Base-by-base conservation (phyloP, 2,113 vertebrate genomes). In the Nycticebus coucang region DNA sequence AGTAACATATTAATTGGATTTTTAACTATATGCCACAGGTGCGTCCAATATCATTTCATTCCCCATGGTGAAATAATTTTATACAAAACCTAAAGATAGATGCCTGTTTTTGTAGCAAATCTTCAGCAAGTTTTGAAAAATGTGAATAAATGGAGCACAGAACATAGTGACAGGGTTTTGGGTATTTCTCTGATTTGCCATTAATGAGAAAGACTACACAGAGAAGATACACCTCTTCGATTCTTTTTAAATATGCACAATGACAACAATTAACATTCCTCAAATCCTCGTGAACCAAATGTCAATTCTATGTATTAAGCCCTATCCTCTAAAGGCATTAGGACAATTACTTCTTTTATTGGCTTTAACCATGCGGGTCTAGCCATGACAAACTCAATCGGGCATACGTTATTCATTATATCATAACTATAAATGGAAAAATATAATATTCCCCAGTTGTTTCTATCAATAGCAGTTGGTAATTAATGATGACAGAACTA, bases 351-450 rank as follows among this genome's bases (percentile, higher is more conserved):
- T 64, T 93, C 78, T 97, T 90, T 85, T 93, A 90, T 89, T 96
- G 95, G n/a, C 74, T 90, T 95, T 97, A 96, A 93, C 96, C 69
- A 77, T 50, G n/a, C 26, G 94, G 26, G 41, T 4, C 35, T 90
- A 92, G 75, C 78, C 93, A 93, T 6, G 41, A 90, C 59, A 87
- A 79, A 97, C n/a, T 28, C 41, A 94, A 62, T 13, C 87, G 82
- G 83, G 68, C 96, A 98, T 96, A 97, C 97, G 81, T 78, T 87
- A 77, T 83, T 89, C 94, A 97, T 97, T 97, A 83, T 86, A 87
- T 80, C 28, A 81, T 94, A 94, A 95, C 10, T 84, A 93, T 55
- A 97, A 94, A 84, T 92, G 94, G 82, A 97, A 97, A 97, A 95
- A 28, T 91, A n/a, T 96, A 97, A 96, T 89, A 89, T 94, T 7